These are phyloP conservation scores for Drosophila orena DNA, from an alignment of 1,140 invertebrate species.

Conservation along the genomic window DNA sequence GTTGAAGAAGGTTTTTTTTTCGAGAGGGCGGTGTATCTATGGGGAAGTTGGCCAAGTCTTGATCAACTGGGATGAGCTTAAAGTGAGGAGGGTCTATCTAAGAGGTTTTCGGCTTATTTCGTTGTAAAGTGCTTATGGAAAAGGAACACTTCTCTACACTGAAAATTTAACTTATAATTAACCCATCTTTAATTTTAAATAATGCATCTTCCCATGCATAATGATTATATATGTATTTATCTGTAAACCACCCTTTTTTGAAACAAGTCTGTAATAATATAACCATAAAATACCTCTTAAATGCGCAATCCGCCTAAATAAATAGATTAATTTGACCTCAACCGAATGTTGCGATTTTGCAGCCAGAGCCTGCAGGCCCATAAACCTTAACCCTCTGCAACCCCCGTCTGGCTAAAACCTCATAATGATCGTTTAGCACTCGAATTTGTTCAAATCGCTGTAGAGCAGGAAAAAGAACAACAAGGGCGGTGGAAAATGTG, in stretches of 20 bases:
- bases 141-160: background rate
- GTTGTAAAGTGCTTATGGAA: background rate
- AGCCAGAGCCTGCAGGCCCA: conserved; percentile 23
- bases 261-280: background rate
- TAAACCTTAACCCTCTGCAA: conserved; percentile 11
- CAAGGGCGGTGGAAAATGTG: conserved; percentile 26
- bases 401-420: conserved; percentile 32
- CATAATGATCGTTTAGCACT: conserved; percentile 80
- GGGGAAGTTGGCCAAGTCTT: conserved; percentile 13
- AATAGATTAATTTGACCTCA: conserved; percentile 38
- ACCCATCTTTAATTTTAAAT: background rate
- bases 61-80: conserved; percentile 1
- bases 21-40: background rate
- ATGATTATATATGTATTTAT: too few species aligned
- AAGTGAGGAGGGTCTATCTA: background rate
- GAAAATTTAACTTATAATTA: background rate
- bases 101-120: background rate
- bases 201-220: too few species aligned
- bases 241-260: too few species aligned
- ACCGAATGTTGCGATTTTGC: conserved; percentile 39
- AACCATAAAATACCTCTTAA: background rate
- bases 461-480: conserved; percentile 45
- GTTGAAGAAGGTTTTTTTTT: conserved; percentile 16
- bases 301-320: conserved; percentile 7
- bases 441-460: conserved; percentile 54